Conservation (phyloP, 2,888 invertebrate species). For the Beris morrisii region DNA sequence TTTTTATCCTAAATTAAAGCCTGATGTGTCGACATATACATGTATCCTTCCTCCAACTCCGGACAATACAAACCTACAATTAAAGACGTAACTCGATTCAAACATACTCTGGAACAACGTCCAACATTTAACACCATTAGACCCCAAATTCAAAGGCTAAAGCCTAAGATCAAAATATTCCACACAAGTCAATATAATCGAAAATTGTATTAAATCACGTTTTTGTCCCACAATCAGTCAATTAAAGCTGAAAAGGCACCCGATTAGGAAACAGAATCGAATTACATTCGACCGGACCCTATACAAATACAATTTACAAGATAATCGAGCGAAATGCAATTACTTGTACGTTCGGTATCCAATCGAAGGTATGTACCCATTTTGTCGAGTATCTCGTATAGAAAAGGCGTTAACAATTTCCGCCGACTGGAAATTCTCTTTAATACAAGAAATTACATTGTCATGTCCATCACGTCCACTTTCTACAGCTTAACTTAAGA, state of each 20-base stretch:
- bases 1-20: too few species aligned
- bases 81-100: too few species aligned
- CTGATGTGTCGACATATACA: too few species aligned
- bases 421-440: slow-evolving; percentile 25
- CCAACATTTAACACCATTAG: too few species aligned
- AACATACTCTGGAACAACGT: too few species aligned
- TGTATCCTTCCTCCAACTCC: too few species aligned
- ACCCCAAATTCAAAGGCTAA: too few species aligned
- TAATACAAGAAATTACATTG: slow-evolving; percentile 30
- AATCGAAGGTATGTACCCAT: neutral
- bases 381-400: neutral
- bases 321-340: slow-evolving; percentile 29
- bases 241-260: slow-evolving; percentile 22
- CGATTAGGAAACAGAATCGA: slow-evolving; percentile 8
- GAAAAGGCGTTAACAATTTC: slow-evolving; percentile 28
- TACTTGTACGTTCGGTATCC: slow-evolving; percentile 15
- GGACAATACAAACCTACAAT: too few species aligned
- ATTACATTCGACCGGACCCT: too few species aligned
- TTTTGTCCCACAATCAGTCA: slow-evolving; percentile 20
- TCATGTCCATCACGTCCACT: slow-evolving; percentile 37
- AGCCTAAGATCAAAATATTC: too few species aligned
- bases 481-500: slow-evolving; percentile 38
- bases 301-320: slow-evolving; percentile 17
- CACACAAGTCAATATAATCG: too few species aligned
- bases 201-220: slow-evolving; percentile 21